Evolutionary conservation across 2,888 invertebrate genomes (phyloP).

Genomic region (Heliconius erato): DNA sequence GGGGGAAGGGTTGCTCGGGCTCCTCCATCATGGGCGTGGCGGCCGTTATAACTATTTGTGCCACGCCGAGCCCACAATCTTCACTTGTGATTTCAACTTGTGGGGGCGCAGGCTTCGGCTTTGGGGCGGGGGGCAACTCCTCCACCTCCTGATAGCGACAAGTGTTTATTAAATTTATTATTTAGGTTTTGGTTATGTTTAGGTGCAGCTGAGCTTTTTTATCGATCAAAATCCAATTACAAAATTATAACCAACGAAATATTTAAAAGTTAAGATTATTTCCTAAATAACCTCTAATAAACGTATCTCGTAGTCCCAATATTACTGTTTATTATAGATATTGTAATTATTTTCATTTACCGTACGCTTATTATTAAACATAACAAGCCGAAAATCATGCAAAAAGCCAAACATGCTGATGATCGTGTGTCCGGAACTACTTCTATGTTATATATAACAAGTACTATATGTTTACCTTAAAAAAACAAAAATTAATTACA

Average conservation of each 20-base stretch:
- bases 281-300: neutral
- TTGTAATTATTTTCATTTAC: constrained; percentile 6
- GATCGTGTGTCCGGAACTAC: constrained; percentile 30
- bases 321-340: neutral
- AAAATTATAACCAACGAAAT: neutral
- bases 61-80: constrained; percentile 91
- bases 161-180: neutral
- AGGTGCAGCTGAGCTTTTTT: neutral
- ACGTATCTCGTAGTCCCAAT: neutral
- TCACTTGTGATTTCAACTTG: constrained; percentile 76
- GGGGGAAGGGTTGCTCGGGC: constrained; percentile 92
- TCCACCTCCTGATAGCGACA: constrained; percentile 55
- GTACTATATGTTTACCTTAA: neutral
- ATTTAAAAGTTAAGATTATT: neutral
- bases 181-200: neutral
- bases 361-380: constrained; percentile 7
- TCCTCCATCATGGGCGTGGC: constrained; percentile 97
- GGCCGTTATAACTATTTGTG: constrained; percentile 96
- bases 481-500: neutral
- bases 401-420: constrained; percentile 48
- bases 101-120: constrained; percentile 65
- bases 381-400: constrained; percentile 41
- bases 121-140: constrained; percentile 58
- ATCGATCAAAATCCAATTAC: neutral
- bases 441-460: neutral